A percentile compares a stretch with the other conserved stretches of the same genome.
Evolutionary conservation across 2,888 invertebrate genomes (phyloP).

Genomic region (Mythimna pallens): DNA sequence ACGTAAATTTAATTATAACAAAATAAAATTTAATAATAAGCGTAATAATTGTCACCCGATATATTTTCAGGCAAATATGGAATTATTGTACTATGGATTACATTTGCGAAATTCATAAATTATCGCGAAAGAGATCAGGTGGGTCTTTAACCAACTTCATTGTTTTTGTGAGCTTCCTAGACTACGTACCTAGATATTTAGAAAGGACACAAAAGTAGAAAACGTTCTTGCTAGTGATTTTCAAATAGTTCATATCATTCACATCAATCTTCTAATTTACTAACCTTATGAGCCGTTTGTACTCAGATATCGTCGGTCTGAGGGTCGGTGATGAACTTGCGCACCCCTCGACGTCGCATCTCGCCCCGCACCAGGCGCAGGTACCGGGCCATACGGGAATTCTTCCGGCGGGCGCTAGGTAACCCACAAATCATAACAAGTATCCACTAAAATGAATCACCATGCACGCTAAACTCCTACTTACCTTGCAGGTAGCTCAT

Average conservation of each 20-base stretch:
- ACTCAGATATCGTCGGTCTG: conserved; percentile 58
- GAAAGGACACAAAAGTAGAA: background rate
- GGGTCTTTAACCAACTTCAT: background rate
- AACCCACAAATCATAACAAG: conserved; percentile 34
- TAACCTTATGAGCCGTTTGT: conserved; percentile 8
- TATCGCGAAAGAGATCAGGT: conserved; percentile 42
- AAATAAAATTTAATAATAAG: conserved; percentile 80
- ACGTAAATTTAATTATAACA: conserved; percentile 72
- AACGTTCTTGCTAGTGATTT: background rate
- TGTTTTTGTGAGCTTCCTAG: background rate
- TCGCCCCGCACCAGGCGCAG: conserved; percentile 84
- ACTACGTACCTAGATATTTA: background rate
- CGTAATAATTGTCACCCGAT: conserved; percentile 68
- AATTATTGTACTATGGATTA: conserved; percentile 66
- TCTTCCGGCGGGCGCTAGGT: conserved; percentile 83
- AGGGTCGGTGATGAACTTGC: conserved; percentile 80
- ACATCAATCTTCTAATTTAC: background rate
- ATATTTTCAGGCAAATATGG: conserved; percentile 66
- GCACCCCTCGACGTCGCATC: conserved; percentile 84
- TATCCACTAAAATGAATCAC: background rate
- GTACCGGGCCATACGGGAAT: conserved; percentile 81
- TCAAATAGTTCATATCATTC: background rate
- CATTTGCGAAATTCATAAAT: conserved; percentile 58
- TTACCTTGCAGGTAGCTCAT: conserved; percentile 77
- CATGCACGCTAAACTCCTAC: conserved; percentile 1